These are phyloP conservation scores for Metacarcinus magister DNA, from an alignment of 2,888 invertebrate genomes.

Conservation along the genomic window DNA sequence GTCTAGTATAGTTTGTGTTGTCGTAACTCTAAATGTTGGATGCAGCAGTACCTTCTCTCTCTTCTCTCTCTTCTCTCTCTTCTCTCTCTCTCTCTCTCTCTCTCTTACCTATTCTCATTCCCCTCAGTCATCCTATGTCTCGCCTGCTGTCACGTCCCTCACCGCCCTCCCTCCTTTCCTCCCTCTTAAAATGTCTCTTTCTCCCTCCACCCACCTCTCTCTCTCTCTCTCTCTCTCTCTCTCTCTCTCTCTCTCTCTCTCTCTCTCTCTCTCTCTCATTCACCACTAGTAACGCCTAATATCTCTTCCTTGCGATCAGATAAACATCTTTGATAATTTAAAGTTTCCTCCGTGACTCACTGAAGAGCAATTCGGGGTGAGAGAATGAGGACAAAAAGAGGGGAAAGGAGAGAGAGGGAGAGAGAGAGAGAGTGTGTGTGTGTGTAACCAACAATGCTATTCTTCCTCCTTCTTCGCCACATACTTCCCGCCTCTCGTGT, in stretches of 20 bases:
- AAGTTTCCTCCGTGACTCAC: neutral
- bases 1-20: constrained; percentile 79
- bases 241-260: constrained; percentile 70
- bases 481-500: neutral
- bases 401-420: neutral
- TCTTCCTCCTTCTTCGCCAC: neutral
- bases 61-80: constrained; percentile 63
- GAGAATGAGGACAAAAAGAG: neutral
- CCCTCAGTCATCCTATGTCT: constrained; percentile 60
- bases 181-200: neutral
- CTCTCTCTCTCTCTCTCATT: constrained; percentile 64
- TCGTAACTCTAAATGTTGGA: constrained; percentile 82
- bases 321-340: neutral
- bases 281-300: neutral
- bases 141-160: constrained; percentile 70
- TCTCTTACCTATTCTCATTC: constrained; percentile 68
- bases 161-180: too few relatives aligned
- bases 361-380: neutral
- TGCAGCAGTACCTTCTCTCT: too few relatives aligned
- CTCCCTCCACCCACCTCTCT: constrained; percentile 23
- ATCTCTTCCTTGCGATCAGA: neutral
- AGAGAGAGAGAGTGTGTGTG: neutral
- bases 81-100: constrained; percentile 36
- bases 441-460: neutral
- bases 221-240: constrained; percentile 45